These are phyloP conservation scores for Tethya wilhelma DNA, from an alignment of 37 sponge, comb jelly and placozoan species.

Conservation along the genomic window DNA sequence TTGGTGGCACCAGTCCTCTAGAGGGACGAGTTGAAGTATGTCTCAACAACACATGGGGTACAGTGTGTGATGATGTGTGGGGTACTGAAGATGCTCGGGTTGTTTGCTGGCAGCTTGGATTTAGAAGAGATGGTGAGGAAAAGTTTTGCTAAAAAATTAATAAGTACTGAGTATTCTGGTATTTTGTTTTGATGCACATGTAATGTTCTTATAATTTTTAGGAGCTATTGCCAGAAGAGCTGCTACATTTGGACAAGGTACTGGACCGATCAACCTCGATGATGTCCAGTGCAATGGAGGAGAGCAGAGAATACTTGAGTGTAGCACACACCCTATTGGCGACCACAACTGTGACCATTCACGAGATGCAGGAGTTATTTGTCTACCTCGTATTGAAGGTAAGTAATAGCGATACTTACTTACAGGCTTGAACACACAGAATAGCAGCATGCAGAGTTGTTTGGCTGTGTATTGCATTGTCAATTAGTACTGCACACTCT, in stretches of 20 bases:
- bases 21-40: constrained; percentile 9
- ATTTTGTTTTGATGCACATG: not conserved
- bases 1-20: not conserved
- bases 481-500: too few species aligned
- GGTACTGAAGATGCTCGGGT: not conserved
- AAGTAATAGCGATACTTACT: too few species aligned
- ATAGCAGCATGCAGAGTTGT: too few species aligned
- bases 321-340: not conserved
- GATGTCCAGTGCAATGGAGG: constrained; percentile 9
- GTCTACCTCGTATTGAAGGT: too few species aligned
- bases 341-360: not conserved
- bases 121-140: not conserved
- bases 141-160: not conserved
- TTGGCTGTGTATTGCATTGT: too few species aligned
- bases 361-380: not conserved
- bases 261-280: constrained; percentile 9
- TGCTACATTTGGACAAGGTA: not conserved
- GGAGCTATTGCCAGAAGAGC: not conserved
- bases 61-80: constrained; percentile 15
- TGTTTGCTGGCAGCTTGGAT: constrained; percentile 11
- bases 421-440: too few species aligned
- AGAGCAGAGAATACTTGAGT: not conserved
- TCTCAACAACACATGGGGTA: not conserved
- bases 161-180: not conserved
- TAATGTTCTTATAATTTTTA: too few species aligned